Conservation (phyloP, 2,113 vertebrate species). For the Archilochus colubris region DNA sequence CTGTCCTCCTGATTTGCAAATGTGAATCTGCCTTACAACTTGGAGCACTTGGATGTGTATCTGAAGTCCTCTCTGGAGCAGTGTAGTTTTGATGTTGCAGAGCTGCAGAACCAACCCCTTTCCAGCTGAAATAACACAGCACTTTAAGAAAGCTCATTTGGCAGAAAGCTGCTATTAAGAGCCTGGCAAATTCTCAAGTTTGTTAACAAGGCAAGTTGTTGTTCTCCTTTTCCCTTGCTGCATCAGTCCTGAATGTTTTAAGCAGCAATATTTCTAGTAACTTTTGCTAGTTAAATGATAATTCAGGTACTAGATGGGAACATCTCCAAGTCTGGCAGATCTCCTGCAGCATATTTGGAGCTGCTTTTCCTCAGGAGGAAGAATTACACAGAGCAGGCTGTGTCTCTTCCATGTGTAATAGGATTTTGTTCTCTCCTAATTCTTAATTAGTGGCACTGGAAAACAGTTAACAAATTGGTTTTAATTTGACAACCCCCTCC, state of each 20-base stretch:
- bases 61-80: neutral
- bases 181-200: constrained; percentile 55
- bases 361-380: neutral
- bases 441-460: constrained; percentile 21
- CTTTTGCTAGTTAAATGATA: neutral
- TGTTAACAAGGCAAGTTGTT: constrained; percentile 49
- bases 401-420: neutral
- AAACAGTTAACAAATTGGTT: constrained; percentile 6
- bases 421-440: constrained; percentile 9
- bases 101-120: neutral
- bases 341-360: neutral
- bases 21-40: neutral
- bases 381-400: neutral
- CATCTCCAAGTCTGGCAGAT: neutral
- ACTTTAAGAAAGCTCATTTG: constrained; percentile 51
- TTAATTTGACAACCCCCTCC: neutral
- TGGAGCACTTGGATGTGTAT: neutral
- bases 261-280: neutral
- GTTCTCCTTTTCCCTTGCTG: neutral
- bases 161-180: constrained; percentile 23
- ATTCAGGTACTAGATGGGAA: neutral
- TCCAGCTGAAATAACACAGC: neutral
- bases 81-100: neutral
- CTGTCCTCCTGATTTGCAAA: neutral
- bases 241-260: neutral